Evolutionary conservation across 2,797 vertebrate genomes (phyloP).

Genomic region (Schizopygopsis malacanthus): DNA sequence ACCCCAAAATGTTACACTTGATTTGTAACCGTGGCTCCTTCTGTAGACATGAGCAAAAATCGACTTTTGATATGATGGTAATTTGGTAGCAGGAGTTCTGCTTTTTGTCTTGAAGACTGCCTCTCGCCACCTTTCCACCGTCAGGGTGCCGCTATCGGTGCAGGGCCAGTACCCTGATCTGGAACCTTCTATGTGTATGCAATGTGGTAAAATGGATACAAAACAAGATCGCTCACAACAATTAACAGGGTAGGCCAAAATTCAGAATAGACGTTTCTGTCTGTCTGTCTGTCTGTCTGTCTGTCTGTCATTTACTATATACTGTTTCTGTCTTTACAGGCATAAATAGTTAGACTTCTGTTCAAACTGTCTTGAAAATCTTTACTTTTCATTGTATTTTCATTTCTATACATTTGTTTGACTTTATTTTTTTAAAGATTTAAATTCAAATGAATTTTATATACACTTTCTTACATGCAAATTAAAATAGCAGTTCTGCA

Average conservation of each 20-base stretch:
- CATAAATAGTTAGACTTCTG: not conserved
- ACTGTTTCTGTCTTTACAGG: not conserved
- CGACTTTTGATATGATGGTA: conserved; percentile 48
- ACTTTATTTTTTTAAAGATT: not conserved
- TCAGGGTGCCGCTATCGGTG: not conserved
- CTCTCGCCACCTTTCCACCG: not conserved
- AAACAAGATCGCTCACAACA: not conserved
- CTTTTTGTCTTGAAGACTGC: conserved; percentile 30
- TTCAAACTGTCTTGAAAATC: not conserved
- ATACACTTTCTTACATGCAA: not conserved
- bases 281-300: too few relatives aligned
- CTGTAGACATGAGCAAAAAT: conserved; percentile 37
- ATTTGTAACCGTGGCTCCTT: conserved; percentile 45
- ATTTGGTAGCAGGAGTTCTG: conserved; percentile 41
- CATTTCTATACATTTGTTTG: not conserved
- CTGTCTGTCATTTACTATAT: too few relatives aligned
- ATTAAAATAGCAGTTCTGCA: not conserved
- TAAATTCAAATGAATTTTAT: not conserved
- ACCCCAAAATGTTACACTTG: conserved; percentile 48
- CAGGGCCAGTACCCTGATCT: not conserved
- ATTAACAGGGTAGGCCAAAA: not conserved
- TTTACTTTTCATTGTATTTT: not conserved
- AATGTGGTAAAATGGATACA: not conserved
- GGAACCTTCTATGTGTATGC: not conserved
- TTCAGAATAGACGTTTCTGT: too few relatives aligned